Base-by-base conservation (phyloP, 1,140 invertebrate genomes). In the Pseudomyrmex concolor region DNA sequence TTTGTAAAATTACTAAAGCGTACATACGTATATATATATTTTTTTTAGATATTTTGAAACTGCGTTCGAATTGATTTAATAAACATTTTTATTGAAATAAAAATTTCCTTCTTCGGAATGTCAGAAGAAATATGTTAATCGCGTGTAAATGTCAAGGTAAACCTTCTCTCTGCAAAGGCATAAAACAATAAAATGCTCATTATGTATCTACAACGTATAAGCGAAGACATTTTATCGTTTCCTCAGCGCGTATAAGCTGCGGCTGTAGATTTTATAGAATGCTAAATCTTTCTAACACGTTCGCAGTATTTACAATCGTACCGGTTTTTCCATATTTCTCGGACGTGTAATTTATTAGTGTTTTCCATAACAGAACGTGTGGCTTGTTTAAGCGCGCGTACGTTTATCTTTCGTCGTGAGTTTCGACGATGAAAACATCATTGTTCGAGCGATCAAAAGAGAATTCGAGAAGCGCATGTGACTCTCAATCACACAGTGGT, bases 381-480 rank as follows among this genome's bases (percentile, higher is more conserved):
- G 50, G 25, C 17, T 77, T 25, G 73, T 45, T 77, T 66, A 66
- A 67, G 62, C 62, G 8, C 48, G 25, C 25, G 25, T 25, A 12
- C 2, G 10, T 64, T 88, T 70, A 80, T 83, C 73, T 68, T 66
- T 57, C 72, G 71, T 87, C 84, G 1, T 62, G 48, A 17, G 72
- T 57, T 74, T 59, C 48, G 60, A 76, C n/a, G 73, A 73, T 13
- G 54, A 67, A 34, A 45, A 62, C 55, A 25, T 63, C 72, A 68
- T 55, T 13, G 64, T 17, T 60, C 55, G 55, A 22, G 12, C 25
- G 13, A 34, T 51, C 68, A 68, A 57, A 50, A 63, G 15, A 0
- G 34, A 55, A n/a, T 62, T 76, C 34, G 45, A 54, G 60, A 34
- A 34, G 34, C 34, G 34, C 34, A 7, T 45, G 55, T 55, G 22